phyloP scores from a whole-genome alignment of 2,797 vertebrate species.

The Eulemur coronatus region DNA sequence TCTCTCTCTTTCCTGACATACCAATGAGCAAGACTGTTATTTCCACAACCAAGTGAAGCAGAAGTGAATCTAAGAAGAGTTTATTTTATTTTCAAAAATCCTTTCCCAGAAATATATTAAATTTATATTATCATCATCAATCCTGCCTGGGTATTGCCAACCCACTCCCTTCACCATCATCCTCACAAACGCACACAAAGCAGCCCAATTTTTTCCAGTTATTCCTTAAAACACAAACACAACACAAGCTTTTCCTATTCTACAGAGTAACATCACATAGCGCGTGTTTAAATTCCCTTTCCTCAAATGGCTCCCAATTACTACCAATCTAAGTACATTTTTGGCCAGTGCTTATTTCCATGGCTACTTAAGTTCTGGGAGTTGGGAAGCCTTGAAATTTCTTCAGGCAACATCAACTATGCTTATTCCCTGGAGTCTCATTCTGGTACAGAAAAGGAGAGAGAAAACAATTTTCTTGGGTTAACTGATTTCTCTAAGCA shows the following conservation, averaged over 20 bases:
- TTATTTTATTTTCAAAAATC: neutral
- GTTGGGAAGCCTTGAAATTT: conserved; percentile 35
- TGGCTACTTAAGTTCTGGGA: conserved; percentile 15
- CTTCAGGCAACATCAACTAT: conserved; percentile 50
- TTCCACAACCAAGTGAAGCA: neutral
- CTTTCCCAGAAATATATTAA: neutral
- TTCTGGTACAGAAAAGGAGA: conserved; percentile 42
- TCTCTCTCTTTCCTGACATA: neutral
- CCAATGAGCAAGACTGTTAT: neutral
- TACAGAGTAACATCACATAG: conserved; percentile 17
- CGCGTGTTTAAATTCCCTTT: neutral
- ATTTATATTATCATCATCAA: neutral
- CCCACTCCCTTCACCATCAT: neutral
- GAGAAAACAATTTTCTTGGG: neutral
- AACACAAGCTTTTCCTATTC: neutral
- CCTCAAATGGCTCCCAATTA: neutral
- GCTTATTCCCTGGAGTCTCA: conserved; percentile 15
- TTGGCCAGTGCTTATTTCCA: conserved; percentile 41
- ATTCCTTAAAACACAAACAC: conserved; percentile 1
- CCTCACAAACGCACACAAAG: neutral
- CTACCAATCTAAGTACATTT: conserved; percentile 30
- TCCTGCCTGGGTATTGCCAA: neutral
- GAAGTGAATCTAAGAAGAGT: neutral
- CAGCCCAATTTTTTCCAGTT: neutral
- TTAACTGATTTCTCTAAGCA: conserved; percentile 52